These are phyloP conservation scores for Bemisia tabaci DNA, from an alignment of 1,140 invertebrate genomes.

Conservation along the genomic window DNA sequence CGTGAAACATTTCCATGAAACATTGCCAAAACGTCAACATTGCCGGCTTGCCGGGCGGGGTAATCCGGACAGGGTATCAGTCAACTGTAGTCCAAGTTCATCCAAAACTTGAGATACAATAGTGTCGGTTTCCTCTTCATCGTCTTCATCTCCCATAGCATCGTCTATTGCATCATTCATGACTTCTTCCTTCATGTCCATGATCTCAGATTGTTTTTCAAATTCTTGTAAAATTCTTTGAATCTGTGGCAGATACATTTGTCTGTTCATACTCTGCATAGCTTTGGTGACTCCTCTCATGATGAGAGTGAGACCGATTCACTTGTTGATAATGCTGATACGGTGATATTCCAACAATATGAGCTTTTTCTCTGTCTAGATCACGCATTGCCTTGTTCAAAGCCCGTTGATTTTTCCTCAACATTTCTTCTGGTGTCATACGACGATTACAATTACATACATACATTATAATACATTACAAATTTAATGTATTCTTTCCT, in stretches of 20 bases:
- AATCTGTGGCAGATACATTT: conserved; percentile 97
- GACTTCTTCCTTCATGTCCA: conserved; percentile 99
- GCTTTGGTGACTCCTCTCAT: conserved; percentile 99
- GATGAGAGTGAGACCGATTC: conserved; percentile 97
- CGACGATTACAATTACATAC: too few relatives aligned
- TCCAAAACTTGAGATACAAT: conserved; percentile 88
- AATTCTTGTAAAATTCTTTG: conserved; percentile 98
- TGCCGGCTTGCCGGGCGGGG: too few relatives aligned
- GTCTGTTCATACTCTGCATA: conserved; percentile 97
- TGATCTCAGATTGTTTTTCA: conserved; percentile 98
- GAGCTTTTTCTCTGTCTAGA: conserved; percentile 80
- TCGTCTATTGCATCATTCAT: conserved; percentile 99
- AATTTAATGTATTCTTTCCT: too few relatives aligned
- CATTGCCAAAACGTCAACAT: too few relatives aligned
- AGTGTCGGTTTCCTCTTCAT: conserved; percentile 93
- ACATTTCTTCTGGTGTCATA: too few relatives aligned
- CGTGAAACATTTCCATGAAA: too few relatives aligned
- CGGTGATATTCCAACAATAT: too few relatives aligned
- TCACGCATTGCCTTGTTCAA: too few relatives aligned
- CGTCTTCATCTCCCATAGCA: conserved; percentile 95
- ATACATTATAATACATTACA: too few relatives aligned
- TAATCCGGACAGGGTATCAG: conserved; percentile 75
- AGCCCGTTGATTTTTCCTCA: too few relatives aligned
- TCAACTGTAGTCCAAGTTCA: conserved; percentile 89
- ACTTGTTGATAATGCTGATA: too few relatives aligned